phyloP scores from a whole-genome alignment of 1,140 invertebrate genomes.

The Metopolophium dirhodum region DNA sequence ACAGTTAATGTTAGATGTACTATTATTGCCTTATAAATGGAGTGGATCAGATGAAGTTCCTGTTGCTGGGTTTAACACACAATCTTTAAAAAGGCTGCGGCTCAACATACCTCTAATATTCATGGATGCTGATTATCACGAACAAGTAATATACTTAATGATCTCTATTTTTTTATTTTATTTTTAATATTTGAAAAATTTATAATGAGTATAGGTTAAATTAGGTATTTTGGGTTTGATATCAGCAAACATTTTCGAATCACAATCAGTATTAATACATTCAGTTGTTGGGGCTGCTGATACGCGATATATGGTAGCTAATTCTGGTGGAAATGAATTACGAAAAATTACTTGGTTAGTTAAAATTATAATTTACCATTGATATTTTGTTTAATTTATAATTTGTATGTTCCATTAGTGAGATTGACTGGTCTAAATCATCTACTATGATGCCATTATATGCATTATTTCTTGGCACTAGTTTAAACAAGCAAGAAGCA shows the following conservation, averaged over 20 bases:
- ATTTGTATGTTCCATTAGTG: neutral
- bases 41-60: neutral
- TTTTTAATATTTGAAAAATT: conserved; percentile 7
- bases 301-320: conserved; percentile 13
- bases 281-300: conserved; percentile 45
- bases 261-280: conserved; percentile 34
- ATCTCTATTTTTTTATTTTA: neutral
- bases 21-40: conserved; percentile 43
- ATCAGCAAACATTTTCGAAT: conserved; percentile 52
- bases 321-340: conserved; percentile 50
- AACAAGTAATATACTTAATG: conserved; percentile 37
- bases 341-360: conserved; percentile 47
- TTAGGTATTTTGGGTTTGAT: conserved; percentile 52
- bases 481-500: conserved; percentile 5
- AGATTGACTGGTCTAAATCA: conserved; percentile 42
- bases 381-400: neutral
- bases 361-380: neutral
- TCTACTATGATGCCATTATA: conserved; percentile 54
- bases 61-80: conserved; percentile 35
- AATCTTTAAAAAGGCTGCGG: conserved; percentile 7
- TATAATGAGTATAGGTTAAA: conserved; percentile 17
- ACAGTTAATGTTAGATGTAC: conserved; percentile 48
- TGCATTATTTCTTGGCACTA: conserved; percentile 39
- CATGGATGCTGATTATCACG: conserved; percentile 44
- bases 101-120: conserved; percentile 40